Percentiles rank a stretch among this genome's conserved stretches.
These are phyloP conservation scores for Flexamia atlantica DNA, from an alignment of 2,888 invertebrate species.

Conservation along the genomic window DNA sequence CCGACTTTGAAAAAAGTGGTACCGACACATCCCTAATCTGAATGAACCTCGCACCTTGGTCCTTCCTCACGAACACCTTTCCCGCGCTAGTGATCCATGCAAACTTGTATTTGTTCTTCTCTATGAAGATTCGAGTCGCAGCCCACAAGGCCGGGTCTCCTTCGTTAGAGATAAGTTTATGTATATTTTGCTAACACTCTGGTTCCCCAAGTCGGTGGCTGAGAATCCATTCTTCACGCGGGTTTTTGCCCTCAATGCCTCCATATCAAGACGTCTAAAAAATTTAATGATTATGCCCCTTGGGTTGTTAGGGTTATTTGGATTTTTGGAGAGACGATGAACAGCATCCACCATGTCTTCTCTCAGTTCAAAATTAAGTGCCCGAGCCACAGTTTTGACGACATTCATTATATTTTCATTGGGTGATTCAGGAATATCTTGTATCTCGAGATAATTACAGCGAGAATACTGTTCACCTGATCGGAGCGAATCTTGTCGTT, in stretches of 20 bases:
- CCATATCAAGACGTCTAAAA: slow-evolving; percentile 33
- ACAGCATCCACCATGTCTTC: slow-evolving; percentile 11
- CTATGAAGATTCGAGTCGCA: slow-evolving; percentile 3
- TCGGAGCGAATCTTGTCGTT: not conserved
- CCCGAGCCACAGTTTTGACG: slow-evolving; percentile 6
- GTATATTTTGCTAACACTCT: slow-evolving; percentile 20
- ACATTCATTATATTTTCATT: slow-evolving; percentile 23
- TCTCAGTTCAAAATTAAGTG: not conserved
- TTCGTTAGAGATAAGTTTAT: slow-evolving; percentile 25
- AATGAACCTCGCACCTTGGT: too few species aligned
- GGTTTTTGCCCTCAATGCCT: not conserved
- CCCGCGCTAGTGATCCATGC: slow-evolving; percentile 31
- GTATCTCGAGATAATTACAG: slow-evolving; percentile 37
- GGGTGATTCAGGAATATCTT: slow-evolving; percentile 1
- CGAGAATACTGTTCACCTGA: slow-evolving; percentile 40
- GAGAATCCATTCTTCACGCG: slow-evolving; percentile 1
- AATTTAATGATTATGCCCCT: slow-evolving; percentile 30
- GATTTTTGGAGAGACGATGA: slow-evolving; percentile 33
- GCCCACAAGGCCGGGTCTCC: slow-evolving; percentile 24
- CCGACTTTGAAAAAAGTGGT: too few species aligned
- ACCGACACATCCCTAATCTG: too few species aligned
- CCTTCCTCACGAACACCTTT: not conserved
- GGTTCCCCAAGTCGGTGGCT: not conserved
- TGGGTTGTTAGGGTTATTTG: not conserved
- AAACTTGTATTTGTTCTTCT: slow-evolving; percentile 8